Conservation (phyloP, 1,140 invertebrate species). For the Triops longicaudatus region DNA sequence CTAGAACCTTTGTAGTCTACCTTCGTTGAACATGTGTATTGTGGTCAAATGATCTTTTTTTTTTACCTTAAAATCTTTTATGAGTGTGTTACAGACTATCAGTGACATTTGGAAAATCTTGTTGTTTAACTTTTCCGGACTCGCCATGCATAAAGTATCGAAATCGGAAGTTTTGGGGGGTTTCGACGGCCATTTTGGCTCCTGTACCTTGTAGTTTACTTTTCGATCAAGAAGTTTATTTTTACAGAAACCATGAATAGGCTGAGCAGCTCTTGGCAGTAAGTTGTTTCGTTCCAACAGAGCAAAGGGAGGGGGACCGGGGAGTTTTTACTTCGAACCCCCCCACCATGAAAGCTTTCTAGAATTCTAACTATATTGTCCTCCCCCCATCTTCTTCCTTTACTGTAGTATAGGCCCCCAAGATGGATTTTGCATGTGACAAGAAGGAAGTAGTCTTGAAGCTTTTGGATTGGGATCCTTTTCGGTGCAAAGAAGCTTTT, state of each 20-base stretch:
- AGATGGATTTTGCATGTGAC: slow-evolving; percentile 15
- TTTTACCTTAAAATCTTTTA: too few species aligned
- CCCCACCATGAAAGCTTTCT: background rate
- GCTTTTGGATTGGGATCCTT: slow-evolving; percentile 14
- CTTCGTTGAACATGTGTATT: too few species aligned
- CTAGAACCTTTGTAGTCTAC: too few species aligned
- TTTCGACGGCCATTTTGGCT: background rate
- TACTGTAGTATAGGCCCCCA: background rate
- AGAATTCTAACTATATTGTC: slow-evolving; percentile 15
- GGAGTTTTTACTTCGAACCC: background rate
- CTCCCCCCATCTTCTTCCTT: background rate
- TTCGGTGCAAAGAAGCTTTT: slow-evolving; percentile 12
- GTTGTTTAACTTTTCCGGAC: too few species aligned
- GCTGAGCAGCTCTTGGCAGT: background rate
- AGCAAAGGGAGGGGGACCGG: background rate
- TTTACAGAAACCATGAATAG: background rate
- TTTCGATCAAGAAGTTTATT: background rate
- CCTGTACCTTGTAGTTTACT: background rate
- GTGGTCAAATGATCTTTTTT: too few species aligned
- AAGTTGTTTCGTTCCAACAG: background rate
- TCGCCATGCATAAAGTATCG: background rate
- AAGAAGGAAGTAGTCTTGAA: slow-evolving; percentile 15
- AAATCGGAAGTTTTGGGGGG: too few species aligned
- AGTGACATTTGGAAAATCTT: too few species aligned
- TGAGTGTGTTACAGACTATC: too few species aligned